Base-by-base conservation (phyloP, 2,797 vertebrate species). In the Alosa sapidissima region DNA sequence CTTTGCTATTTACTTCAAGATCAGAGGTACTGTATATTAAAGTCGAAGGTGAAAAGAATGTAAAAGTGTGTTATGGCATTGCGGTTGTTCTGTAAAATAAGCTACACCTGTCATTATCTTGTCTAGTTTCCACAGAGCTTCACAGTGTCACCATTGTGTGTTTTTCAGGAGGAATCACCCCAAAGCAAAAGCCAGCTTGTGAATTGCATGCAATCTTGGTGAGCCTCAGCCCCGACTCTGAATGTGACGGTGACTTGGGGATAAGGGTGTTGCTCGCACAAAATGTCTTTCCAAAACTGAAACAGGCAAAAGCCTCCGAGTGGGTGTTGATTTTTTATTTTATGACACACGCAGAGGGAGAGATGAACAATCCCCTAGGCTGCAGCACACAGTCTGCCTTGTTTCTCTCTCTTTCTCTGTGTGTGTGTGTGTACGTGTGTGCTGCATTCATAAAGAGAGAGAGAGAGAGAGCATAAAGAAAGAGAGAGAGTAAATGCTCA, bases 311-410 rank as follows among this genome's bases (percentile, higher is more conserved):
- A 54, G 81, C 33, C 5, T 68, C 52, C 24, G 58, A 68, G 33
- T 16, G 58, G 58, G 81, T 58, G 81, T n/a, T 58, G 81, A 24
- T 82, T 68, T 85, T 41, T 75, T 72, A 55, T 13, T 82, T 55
- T 36, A 82, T n/a, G 33, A 72, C 21, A 54, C 41, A 28, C 24
- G 19, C 41, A 68, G 83, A 83, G 58, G 51, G 41, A 51, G 45
- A 72, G 83, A 55, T 13, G 48, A 65, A 52, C 65, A 72, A 65
- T 28, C 47, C 51, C 28, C 16, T 36, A 19, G 65, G 10, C 49
- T 72, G n/a, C 83, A 68, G 51, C 45, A 5, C 28, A 6, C 36
- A 75, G 68, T 16, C 58, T 83, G 33, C 49, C 10, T 11, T 49
- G 7, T 49, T 11, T 49, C 49, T 52, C 10, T 72, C 8, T 16